Percentiles rank a stretch among this genome's conserved stretches.
These are phyloP conservation scores for Ectobius pallidus DNA, from an alignment of 2,888 invertebrate species.

Conservation along the genomic window DNA sequence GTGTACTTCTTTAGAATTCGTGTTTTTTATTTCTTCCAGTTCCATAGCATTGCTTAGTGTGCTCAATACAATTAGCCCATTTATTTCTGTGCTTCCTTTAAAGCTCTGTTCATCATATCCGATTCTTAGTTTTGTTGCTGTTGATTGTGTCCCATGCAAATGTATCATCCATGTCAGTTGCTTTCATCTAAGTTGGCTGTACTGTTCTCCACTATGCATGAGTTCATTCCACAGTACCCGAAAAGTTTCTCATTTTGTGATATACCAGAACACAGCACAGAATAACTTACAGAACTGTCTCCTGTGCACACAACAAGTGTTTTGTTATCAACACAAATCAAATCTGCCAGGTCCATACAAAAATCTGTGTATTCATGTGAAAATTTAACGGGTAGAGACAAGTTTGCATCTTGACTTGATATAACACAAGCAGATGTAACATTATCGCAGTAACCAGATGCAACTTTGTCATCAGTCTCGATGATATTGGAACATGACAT, in stretches of 20 bases:
- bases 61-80: too few species aligned
- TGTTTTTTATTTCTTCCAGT: too few species aligned
- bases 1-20: too few species aligned
- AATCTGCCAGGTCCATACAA: background rate
- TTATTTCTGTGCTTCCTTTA: too few species aligned
- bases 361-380: background rate
- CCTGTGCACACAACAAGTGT: slow-evolving; percentile 12
- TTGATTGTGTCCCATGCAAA: too few species aligned
- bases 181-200: too few species aligned
- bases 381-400: background rate
- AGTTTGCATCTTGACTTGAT: background rate
- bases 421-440: background rate
- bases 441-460: background rate
- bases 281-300: background rate
- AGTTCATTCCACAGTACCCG: too few species aligned
- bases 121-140: too few species aligned
- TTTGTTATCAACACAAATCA: background rate
- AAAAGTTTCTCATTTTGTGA: background rate
- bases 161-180: too few species aligned
- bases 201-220: too few species aligned
- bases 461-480: background rate
- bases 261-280: background rate
- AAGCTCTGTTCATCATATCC: too few species aligned
- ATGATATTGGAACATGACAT: background rate
- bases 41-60: too few species aligned